Conservation (phyloP, 2,797 vertebrate species). For the Labeo calbasu region DNA sequence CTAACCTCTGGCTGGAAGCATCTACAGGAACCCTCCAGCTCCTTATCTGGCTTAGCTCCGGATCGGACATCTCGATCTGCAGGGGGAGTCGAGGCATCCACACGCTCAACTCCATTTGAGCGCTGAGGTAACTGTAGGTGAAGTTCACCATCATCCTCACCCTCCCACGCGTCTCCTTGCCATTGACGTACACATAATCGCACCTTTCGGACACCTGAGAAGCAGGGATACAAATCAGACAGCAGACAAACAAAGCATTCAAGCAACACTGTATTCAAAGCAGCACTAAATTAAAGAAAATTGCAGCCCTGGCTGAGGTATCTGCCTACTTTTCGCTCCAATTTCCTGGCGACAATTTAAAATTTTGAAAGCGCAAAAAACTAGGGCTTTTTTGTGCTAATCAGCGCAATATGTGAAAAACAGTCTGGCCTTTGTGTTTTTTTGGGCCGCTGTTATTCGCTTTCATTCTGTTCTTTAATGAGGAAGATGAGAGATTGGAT, state of each 20-base stretch:
- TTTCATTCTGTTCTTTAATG: slow-evolving; percentile 53
- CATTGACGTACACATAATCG: slow-evolving; percentile 91
- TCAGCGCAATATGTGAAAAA: slow-evolving; percentile 52
- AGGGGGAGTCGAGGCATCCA: slow-evolving; percentile 92
- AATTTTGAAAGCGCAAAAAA: slow-evolving; percentile 39
- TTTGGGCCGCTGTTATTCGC: slow-evolving; percentile 29
- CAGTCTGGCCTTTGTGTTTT: slow-evolving; percentile 44
- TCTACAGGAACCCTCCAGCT: slow-evolving; percentile 88
- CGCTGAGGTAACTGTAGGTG: slow-evolving; percentile 88
- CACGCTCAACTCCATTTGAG: slow-evolving; percentile 86
- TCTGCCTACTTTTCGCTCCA: slow-evolving; percentile 17
- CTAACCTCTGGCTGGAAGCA: slow-evolving; percentile 78
- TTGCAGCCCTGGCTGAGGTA: slow-evolving; percentile 25
- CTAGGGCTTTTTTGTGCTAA: slow-evolving; percentile 49
- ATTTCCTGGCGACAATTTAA: slow-evolving; percentile 38
- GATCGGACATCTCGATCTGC: slow-evolving; percentile 89
- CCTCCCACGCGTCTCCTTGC: slow-evolving; percentile 90
- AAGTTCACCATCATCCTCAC: slow-evolving; percentile 85
- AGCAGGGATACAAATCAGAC: slow-evolving; percentile 38
- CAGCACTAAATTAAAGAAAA: slow-evolving; percentile 41
- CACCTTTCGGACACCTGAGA: slow-evolving; percentile 89
- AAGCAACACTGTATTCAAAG: slow-evolving; percentile 29
- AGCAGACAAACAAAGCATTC: slow-evolving; percentile 36
- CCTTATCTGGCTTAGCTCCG: slow-evolving; percentile 93
- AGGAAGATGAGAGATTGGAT: slow-evolving; percentile 52